A percentile compares a stretch with the other conserved stretches of the same genome.
Evolutionary conservation across 2,888 invertebrate species (phyloP).

Genomic region (Xanthorhoe designata): DNA sequence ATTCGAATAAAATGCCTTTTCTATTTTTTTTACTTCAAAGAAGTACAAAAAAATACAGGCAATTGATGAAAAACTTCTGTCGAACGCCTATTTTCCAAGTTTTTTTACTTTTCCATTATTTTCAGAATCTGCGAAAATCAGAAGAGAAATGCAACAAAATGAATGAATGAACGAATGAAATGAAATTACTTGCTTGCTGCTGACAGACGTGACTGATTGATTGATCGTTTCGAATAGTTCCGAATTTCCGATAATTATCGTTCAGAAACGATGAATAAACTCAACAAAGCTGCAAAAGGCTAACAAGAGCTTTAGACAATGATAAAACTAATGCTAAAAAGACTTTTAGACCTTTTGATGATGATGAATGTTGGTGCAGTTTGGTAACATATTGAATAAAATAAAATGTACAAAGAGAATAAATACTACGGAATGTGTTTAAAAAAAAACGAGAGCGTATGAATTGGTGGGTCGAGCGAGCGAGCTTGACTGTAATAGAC

Average conservation of each 20-base stretch:
- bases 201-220: constrained; percentile 2
- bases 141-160: constrained; percentile 8
- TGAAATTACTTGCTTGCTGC: not conserved
- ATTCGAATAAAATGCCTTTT: not conserved
- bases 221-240: constrained; percentile 21
- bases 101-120: constrained; percentile 11
- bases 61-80: constrained; percentile 4
- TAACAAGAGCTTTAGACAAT: too few relatives aligned
- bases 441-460: constrained; percentile 41
- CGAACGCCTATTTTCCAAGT: constrained; percentile 16
- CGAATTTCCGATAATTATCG: not conserved
- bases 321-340: too few relatives aligned
- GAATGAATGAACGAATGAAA: constrained; percentile 12
- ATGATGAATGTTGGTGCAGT: too few relatives aligned
- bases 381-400: too few relatives aligned
- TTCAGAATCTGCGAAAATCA: constrained; percentile 14
- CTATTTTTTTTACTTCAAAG: not conserved
- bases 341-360: too few relatives aligned
- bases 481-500: constrained; percentile 1
- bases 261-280: constrained; percentile 26
- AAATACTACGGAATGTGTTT: too few relatives aligned
- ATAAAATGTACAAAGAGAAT: too few relatives aligned
- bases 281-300: too few relatives aligned
- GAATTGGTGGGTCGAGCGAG: not conserved
- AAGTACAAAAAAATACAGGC: not conserved